Conservation (phyloP, 2,888 invertebrate genomes). For the Tipula helvola region DNA sequence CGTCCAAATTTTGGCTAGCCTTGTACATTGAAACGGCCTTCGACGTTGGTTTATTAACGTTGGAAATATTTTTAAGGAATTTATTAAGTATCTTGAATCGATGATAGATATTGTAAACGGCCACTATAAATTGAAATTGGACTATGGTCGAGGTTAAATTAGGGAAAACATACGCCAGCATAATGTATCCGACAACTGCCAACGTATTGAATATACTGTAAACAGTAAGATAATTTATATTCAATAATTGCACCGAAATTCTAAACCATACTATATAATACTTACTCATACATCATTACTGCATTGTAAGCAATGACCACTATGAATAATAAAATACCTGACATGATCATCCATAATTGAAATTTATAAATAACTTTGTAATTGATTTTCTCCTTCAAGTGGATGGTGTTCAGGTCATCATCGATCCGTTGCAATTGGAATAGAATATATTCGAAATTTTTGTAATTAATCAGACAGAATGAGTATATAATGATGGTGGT, state of each 20-base stretch:
- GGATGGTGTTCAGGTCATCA: not conserved
- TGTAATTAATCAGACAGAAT: not conserved
- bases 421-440: not conserved
- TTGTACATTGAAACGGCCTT: constrained; percentile 13
- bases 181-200: not conserved
- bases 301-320: not conserved
- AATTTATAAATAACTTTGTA: constrained; percentile 1
- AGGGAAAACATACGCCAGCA: constrained; percentile 23
- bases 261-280: not conserved
- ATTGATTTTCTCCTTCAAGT: not conserved
- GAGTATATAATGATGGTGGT: not conserved
- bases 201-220: not conserved
- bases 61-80: constrained; percentile 8
- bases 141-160: constrained; percentile 27
- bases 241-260: not conserved
- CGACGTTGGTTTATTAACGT: constrained; percentile 13
- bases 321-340: not conserved
- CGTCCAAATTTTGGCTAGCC: not conserved
- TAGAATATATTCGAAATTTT: not conserved
- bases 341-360: not conserved
- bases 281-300: not conserved
- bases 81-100: constrained; percentile 23
- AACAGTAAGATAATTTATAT: not conserved
- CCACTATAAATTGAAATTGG: constrained; percentile 30
- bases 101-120: constrained; percentile 28